These are phyloP conservation scores for Dallia pectoralis DNA, from an alignment of 2,797 vertebrate genomes.

Conservation along the genomic window DNA sequence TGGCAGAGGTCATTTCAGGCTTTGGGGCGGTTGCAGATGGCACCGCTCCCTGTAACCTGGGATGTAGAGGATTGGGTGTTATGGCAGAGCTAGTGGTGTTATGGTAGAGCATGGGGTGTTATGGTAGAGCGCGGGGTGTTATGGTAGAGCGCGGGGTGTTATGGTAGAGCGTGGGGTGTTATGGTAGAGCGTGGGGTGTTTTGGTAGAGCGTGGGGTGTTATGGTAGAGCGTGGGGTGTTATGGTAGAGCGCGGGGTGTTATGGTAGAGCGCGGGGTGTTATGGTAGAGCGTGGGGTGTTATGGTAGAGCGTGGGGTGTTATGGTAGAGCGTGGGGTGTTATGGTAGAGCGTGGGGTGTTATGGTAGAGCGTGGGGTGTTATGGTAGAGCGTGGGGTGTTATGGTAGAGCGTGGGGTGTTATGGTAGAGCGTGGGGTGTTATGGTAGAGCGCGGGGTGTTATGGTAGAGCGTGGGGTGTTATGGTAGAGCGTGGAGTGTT, in stretches of 20 bases:
- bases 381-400: not conserved
- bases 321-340: not conserved
- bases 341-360: not conserved
- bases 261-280: not conserved
- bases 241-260: not conserved
- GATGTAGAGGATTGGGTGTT: not conserved
- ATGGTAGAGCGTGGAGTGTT: no score
- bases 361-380: not conserved
- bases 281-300: not conserved
- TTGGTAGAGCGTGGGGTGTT: no score
- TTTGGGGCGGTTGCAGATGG: not conserved
- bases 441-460: not conserved
- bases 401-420: not conserved
- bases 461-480: not conserved
- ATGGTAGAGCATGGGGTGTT: no score
- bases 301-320: not conserved
- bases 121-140: not conserved
- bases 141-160: not conserved
- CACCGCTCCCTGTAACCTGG: not conserved
- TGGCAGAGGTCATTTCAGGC: not conserved
- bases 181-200: no score
- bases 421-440: not conserved
- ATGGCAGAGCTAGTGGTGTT: no score
- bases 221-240: not conserved
- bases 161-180: not conserved